Evolutionary conservation across 92 coral and sea anemone genomes (phyloP).

Genomic region (Epizoanthus illoricatus): DNA sequence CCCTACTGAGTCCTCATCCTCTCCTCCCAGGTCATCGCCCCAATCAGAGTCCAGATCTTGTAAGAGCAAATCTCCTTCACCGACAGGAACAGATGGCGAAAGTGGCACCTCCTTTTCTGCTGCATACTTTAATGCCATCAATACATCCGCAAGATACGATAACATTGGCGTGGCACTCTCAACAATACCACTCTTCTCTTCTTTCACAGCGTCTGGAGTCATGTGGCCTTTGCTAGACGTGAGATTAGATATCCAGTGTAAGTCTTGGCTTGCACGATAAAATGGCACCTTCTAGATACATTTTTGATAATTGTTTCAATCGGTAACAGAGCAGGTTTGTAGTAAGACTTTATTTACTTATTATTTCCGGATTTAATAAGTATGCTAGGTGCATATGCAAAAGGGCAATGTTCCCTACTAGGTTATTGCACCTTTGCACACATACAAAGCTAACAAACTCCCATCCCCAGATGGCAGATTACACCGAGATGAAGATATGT

Average conservation of each 20-base stretch:
- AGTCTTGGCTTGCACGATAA: background rate
- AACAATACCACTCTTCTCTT: conserved; percentile 75
- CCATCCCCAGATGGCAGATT: too few relatives aligned
- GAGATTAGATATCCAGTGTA: background rate
- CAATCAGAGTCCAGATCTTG: conserved; percentile 94
- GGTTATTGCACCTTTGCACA: too few relatives aligned
- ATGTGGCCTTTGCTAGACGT: conserved; percentile 67
- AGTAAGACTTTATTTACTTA: background rate
- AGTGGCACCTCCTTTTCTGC: conserved; percentile 78
- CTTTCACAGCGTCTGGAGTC: conserved; percentile 58
- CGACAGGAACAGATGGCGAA: conserved; percentile 62
- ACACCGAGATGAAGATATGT: too few relatives aligned
- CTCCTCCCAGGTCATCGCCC: conserved; percentile 91
- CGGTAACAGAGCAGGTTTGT: background rate
- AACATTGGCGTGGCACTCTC: conserved; percentile 84
- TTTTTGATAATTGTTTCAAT: background rate
- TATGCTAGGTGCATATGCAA: too few relatives aligned
- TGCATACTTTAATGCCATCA: conserved; percentile 74
- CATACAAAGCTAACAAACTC: too few relatives aligned
- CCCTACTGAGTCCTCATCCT: conserved; percentile 92
- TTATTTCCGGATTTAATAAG: too few relatives aligned
- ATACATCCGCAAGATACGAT: conserved; percentile 87
- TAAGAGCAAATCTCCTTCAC: conserved; percentile 70
- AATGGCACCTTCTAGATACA: background rate
- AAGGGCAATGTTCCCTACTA: too few relatives aligned